Evolutionary conservation across 2,113 vertebrate species (phyloP), one percentile per base, ranked within the genome.

Genomic region (Illadopsis cleaveri): DNA sequence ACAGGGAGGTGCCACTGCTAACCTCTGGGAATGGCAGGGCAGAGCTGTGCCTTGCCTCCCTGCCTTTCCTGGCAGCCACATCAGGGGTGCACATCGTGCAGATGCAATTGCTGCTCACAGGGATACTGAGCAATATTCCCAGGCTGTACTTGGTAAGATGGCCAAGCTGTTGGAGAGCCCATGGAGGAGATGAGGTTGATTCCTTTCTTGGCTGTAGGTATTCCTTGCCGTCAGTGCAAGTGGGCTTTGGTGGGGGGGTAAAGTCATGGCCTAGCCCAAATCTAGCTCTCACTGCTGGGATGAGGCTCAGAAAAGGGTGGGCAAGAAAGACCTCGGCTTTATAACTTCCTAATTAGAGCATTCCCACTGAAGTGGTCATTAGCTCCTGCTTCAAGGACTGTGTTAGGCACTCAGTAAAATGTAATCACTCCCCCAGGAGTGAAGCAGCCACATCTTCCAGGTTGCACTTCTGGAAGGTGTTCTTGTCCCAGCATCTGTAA

Each of bases 51-150:
- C 58, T 80, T 9, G 2, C 12, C 9, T 28, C 3, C 9, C 31
- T 61, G 37, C 17, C 33, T 38, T 31, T 84, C 20, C 33, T 78
- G n/a, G 53, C n/a, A 75, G 65, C 28, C 14, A 11, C 2, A 1
- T 24, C 24, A 23, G 35, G 15, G n/a, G 5, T 64, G 28, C 28
- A 15, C 0, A 0, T 10, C 3, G 5, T 4, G 27, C 48, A 88
- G 82, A 33, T 35, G 25, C 22, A 37, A 11, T 45, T 56, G 50
- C 53, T 45, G 3, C 68, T 66, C 2, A 3, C 10, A 17, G 48
- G 38, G 28, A 21, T 61, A 31, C 18, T 33, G 38, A 47, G 33
- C 0, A 1, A 11, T 16, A 21, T 56, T 82, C 48, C 33, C 23
- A 50, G 27, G 38, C 30, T 24, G 6, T 19, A 3, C 28, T 54